Percentiles rank a stretch among this genome's conserved stretches.
These are phyloP conservation scores for Incurvaria masculella DNA, from an alignment of 2,888 invertebrate species.

Conservation along the genomic window DNA sequence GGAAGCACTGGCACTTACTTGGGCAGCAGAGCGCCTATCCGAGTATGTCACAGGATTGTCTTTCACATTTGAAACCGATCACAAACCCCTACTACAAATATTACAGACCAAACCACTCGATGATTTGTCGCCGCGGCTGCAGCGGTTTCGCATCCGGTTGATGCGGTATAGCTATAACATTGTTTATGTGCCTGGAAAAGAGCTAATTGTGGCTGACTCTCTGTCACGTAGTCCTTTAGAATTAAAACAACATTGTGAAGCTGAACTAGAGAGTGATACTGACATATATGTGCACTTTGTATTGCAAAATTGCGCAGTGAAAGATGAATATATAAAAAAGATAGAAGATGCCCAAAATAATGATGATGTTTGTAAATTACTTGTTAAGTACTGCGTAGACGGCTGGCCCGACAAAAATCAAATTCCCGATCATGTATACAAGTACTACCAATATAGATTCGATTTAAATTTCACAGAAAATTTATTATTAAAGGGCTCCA, in stretches of 20 bases:
- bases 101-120: slow-evolving; percentile 11
- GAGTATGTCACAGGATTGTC: slow-evolving; percentile 3
- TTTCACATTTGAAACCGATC: slow-evolving; percentile 7
- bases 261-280: neutral
- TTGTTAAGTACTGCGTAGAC: neutral
- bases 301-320: neutral
- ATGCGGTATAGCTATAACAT: slow-evolving; percentile 16
- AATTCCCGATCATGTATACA: neutral
- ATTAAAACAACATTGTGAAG: no score
- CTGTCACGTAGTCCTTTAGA: slow-evolving; percentile 6
- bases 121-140: slow-evolving; percentile 11
- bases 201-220: slow-evolving; percentile 14
- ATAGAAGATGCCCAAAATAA: slow-evolving; percentile 1
- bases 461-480: no score
- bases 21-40: slow-evolving; percentile 4
- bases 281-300: neutral
- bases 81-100: slow-evolving; percentile 11
- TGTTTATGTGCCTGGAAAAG: slow-evolving; percentile 17
- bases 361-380: neutral
- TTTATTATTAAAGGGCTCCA: no score
- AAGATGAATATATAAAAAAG: slow-evolving; percentile 1
- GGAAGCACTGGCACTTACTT: slow-evolving; percentile 3
- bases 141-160: slow-evolving; percentile 13
- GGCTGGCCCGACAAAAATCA: slow-evolving; percentile 2
- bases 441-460: no score